Base-by-base conservation (phyloP, 2,113 vertebrate genomes). In the Pituophis catenifer region DNA sequence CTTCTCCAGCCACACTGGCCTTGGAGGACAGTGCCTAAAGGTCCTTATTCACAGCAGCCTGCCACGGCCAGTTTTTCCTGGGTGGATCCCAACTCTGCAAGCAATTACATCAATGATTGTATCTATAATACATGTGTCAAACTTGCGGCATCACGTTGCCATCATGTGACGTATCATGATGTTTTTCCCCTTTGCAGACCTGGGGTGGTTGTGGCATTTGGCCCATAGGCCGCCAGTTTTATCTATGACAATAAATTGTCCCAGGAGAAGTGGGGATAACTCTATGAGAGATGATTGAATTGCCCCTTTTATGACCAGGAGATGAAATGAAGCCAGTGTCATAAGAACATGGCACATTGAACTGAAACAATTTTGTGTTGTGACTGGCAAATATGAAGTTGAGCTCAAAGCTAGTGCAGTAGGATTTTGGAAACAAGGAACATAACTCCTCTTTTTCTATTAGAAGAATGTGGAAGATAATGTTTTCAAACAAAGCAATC, bases 401-500 rank as follows among this genome's bases (percentile, higher is more conserved):
- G 33, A 81, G 8, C 1, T 81, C 75, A 5, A 89, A 38, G 1
- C 10, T 21, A 91, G 92, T 91, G 24, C 52, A 89, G 94, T 88
- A 59, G 94, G 94, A 8, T 89, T 87, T 94, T 93, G 10, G 13
- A 92, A 94, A 93, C 94, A 96, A 95, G 95, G 96, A 95, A 94
- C 89, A 55, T 92, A 93, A 92, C 91, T 97, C 93, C 95, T 96
- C 90, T 93, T 93, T 89, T 89, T 93, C 88, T 62, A 96, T 57
- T 88, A 92, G 92, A 93, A 95, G 92, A 2, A 0, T 65, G 91
- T 91, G 95, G 96, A 95, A 97, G 23, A 90, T 88, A 89, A 93
- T 95, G 57, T 97, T 96, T 95, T 90, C 96, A 95, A 96, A 96
- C 93, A 86, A 90, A 48, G 89, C 92, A 86, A 94, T 95, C 92